Conservation (phyloP, 2,888 invertebrate species). For the Aleiodes leptofemur region DNA sequence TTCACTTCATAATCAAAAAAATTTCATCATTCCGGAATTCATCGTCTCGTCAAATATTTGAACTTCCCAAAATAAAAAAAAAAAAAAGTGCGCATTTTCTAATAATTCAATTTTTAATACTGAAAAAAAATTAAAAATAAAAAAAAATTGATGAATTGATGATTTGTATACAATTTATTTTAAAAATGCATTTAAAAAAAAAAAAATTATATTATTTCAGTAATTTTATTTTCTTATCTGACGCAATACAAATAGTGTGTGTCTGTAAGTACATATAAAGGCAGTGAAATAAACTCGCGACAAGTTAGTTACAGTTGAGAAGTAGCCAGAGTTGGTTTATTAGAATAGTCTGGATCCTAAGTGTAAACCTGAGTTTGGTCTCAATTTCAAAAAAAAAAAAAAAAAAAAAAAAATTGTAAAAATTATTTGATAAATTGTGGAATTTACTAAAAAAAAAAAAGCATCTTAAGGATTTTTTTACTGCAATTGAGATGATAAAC, state of each 20-base stretch:
- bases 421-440: too few relatives aligned
- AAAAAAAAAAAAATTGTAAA: too few relatives aligned
- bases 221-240: constrained; percentile 48
- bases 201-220: neutral
- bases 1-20: neutral
- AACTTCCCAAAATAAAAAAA: too few relatives aligned
- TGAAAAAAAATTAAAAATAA: too few relatives aligned
- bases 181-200: neutral
- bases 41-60: too few relatives aligned
- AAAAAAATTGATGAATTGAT: too few relatives aligned
- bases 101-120: too few relatives aligned
- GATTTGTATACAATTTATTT: too few relatives aligned
- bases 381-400: too few relatives aligned
- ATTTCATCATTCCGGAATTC: neutral
- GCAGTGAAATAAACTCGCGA: constrained; percentile 41
- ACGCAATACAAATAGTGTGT: constrained; percentile 47
- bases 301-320: constrained; percentile 48
- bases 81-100: too few relatives aligned
- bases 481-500: constrained; percentile 35
- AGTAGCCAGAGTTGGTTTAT: neutral
- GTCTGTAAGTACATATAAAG: constrained; percentile 49
- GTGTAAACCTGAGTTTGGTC: too few relatives aligned
- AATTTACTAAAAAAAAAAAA: neutral
- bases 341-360: neutral
- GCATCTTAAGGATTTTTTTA: neutral